Conservation (phyloP, 2,113 vertebrate species). For the Rissa tridactyla region DNA sequence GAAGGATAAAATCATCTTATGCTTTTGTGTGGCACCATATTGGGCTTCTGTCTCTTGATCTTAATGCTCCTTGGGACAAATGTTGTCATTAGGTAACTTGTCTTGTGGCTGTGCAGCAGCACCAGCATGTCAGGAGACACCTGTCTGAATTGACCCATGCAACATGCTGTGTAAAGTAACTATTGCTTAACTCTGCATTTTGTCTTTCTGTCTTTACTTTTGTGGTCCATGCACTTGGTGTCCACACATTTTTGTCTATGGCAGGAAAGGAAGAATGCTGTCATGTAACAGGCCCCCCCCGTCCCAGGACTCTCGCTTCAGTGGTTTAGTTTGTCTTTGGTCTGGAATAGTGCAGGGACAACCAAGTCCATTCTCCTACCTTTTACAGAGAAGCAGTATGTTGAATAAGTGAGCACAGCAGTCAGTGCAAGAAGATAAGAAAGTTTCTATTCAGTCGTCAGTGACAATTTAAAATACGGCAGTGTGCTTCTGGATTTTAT, state of each 20-base stretch:
- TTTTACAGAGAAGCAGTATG: slow-evolving; percentile 5
- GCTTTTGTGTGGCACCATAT: background rate
- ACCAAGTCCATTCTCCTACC: background rate
- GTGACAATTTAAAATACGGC: background rate
- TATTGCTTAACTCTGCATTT: background rate
- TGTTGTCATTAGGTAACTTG: background rate
- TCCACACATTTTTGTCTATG: background rate
- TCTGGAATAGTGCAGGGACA: background rate
- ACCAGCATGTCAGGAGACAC: background rate
- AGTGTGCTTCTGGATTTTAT: background rate
- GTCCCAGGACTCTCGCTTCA: accelerated
- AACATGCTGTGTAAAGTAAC: background rate
- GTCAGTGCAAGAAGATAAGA: background rate
- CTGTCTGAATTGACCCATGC: background rate
- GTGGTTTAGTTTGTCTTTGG: background rate
- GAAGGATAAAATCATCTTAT: background rate
- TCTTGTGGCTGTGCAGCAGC: background rate
- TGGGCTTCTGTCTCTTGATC: background rate
- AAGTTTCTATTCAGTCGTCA: background rate
- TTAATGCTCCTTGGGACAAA: background rate
- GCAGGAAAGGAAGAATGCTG: background rate
- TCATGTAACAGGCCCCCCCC: background rate
- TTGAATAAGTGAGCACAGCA: slow-evolving; percentile 36
- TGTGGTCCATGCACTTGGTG: background rate
- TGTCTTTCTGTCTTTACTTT: background rate